Evolutionary conservation across 2,113 vertebrate genomes (phyloP).

Genomic region (Cepphus grylle): DNA sequence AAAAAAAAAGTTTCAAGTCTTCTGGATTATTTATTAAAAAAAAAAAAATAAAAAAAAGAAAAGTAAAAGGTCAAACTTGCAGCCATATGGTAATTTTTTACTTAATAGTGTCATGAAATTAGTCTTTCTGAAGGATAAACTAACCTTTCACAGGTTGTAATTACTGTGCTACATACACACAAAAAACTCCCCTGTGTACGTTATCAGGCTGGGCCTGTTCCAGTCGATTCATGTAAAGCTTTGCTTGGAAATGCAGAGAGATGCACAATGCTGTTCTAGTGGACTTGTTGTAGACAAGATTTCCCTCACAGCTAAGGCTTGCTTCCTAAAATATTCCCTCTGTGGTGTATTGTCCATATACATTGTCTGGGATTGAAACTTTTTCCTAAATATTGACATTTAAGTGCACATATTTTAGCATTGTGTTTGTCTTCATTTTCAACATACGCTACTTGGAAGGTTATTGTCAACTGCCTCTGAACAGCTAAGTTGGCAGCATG

Average conservation of each 20-base stretch:
- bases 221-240: neutral
- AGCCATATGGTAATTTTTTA: neutral
- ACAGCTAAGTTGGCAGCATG: neutral
- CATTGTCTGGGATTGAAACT: neutral
- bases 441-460: neutral
- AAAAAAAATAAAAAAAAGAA: neutral
- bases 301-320: neutral
- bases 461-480: neutral
- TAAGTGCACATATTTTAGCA: neutral
- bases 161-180: neutral
- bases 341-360: neutral
- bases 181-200: neutral
- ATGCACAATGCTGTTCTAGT: neutral
- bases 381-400: neutral
- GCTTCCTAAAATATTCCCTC: neutral
- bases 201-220: neutral
- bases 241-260: neutral
- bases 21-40: neutral
- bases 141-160: neutral
- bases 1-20: neutral
- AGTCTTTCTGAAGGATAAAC: neutral
- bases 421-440: neutral
- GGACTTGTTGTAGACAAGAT: neutral
- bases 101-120: neutral
- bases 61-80: neutral